A percentile compares a stretch with the other conserved stretches of the same genome.
phyloP scores from a whole-genome alignment of 2,888 invertebrate species.

The Dermolepida albohirtum region DNA sequence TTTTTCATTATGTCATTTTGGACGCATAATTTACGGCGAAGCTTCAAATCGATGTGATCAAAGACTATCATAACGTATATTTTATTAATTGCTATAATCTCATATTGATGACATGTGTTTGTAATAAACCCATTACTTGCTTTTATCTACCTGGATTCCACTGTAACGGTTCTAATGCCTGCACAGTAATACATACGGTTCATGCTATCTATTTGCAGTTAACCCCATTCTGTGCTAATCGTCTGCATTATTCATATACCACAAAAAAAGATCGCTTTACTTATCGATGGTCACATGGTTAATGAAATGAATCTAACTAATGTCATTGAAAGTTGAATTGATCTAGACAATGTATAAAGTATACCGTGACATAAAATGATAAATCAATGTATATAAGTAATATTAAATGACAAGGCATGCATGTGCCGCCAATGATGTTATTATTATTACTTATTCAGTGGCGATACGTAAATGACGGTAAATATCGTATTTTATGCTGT shows the following conservation, averaged over 20 bases:
- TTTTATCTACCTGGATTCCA: conserved; percentile 13
- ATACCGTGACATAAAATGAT: no score
- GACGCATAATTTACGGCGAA: background rate
- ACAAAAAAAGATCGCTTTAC: conserved; percentile 28
- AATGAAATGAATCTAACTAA: conserved; percentile 19
- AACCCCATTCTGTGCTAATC: conserved; percentile 18
- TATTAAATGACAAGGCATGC: no score
- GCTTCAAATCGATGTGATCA: background rate
- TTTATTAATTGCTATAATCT: conserved; percentile 5
- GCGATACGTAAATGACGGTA: no score
- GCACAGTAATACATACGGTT: conserved; percentile 3
- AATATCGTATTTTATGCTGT: no score
- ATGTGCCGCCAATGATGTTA: no score
- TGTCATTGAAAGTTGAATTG: conserved; percentile 15
- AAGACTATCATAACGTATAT: background rate
- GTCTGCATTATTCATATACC: conserved; percentile 30
- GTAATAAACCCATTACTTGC: background rate
- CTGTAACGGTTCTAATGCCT: conserved; percentile 14
- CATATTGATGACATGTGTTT: conserved; percentile 3
- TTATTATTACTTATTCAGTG: no score
- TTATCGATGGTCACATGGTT: conserved; percentile 17
- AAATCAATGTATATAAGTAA: no score
- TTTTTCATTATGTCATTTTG: background rate
- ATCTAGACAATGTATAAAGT: conserved; percentile 7
- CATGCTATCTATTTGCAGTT: conserved; percentile 16